Evolutionary conservation across 1,140 invertebrate genomes (phyloP).

Genomic region (Apocrypta bakeri): DNA sequence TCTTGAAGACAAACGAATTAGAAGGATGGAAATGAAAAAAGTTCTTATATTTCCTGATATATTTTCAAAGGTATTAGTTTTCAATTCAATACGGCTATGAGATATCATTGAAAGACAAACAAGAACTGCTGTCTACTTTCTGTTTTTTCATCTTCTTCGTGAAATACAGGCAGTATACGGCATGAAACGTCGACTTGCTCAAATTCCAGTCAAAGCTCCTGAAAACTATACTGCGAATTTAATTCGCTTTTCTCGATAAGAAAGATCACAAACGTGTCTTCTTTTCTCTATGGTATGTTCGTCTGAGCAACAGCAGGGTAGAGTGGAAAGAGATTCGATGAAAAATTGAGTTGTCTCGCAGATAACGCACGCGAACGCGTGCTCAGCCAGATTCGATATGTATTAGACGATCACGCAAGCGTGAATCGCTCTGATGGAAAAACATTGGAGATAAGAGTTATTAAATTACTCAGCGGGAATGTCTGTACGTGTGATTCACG

Average conservation of each 20-base stretch:
- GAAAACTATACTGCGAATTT: no score
- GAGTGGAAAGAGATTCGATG: slow-evolving; percentile 1
- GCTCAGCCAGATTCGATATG: not conserved
- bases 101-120: no score
- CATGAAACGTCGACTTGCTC: no score
- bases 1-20: not conserved
- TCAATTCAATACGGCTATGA: not conserved
- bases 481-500: not conserved
- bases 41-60: no score
- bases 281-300: slow-evolving; percentile 8
- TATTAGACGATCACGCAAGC: slow-evolving; percentile 20
- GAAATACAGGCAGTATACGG: no score
- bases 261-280: not conserved
- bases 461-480: slow-evolving; percentile 9
- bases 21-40: no score
- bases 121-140: no score
- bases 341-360: slow-evolving; percentile 38
- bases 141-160: no score
- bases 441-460: slow-evolving; percentile 16
- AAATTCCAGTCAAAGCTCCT: no score
- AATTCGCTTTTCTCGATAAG: no score
- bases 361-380: not conserved
- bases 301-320: not conserved
- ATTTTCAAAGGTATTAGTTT: no score
- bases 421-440: slow-evolving; percentile 21